A percentile compares a stretch with the other conserved stretches of the same genome.
phyloP scores from a whole-genome alignment of 2,113 vertebrate species.

The Saguinus midas region DNA sequence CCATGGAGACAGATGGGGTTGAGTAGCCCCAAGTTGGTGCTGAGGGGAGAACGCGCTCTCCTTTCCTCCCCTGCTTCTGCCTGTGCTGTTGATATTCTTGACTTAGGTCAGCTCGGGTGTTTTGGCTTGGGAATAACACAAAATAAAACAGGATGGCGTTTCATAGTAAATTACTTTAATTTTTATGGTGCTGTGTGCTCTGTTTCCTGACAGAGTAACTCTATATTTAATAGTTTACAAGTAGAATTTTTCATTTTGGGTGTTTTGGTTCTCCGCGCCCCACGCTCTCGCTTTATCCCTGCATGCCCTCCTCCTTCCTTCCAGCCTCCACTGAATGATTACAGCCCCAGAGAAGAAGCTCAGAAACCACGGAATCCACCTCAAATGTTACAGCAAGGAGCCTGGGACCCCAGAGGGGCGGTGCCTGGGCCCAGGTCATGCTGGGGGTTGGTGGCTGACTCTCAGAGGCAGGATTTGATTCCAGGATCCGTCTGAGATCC shows the following conservation, averaged over 20 bases:
- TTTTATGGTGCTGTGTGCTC: not conserved
- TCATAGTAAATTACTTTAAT: conserved; percentile 47
- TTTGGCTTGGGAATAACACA: conserved; percentile 1
- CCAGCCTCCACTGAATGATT: not conserved
- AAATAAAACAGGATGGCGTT: not conserved
- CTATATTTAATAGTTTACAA: not conserved
- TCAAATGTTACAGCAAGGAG: accelerated
- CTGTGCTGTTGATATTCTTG: not conserved
- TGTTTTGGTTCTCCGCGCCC: not conserved
- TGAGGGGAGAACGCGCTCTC: accelerated
- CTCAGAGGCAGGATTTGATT: not conserved
- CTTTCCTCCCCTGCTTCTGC: not conserved
- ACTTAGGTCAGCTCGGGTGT: not conserved
- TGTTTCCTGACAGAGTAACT: conserved; percentile 17
- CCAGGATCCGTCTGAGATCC: not conserved
- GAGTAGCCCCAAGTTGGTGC: not conserved
- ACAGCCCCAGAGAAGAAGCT: not conserved
- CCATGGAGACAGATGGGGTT: not conserved
- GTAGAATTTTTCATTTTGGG: not conserved
- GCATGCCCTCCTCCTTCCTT: not conserved
- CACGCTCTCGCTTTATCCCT: accelerated
- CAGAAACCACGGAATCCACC: accelerated
- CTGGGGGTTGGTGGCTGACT: not conserved
- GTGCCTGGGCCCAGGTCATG: not conserved
- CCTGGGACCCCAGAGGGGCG: accelerated